Conservation (phyloP, 2,113 vertebrate species). For the Lathamus discolor region DNA sequence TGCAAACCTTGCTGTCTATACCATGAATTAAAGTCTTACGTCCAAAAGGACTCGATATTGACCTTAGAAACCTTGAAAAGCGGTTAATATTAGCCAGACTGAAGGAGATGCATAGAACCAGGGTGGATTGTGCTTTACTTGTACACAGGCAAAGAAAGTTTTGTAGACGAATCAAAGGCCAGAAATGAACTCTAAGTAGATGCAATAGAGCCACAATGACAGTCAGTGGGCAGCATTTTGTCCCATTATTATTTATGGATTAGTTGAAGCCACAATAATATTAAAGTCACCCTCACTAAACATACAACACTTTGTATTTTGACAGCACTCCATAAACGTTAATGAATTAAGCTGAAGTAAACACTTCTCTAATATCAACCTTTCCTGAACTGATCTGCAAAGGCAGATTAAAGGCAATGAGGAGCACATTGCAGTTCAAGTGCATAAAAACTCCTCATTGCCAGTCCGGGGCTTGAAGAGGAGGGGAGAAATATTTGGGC, state of each 20-base stretch:
- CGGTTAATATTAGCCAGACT: background rate
- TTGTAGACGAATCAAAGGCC: background rate
- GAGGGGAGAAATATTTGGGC: background rate
- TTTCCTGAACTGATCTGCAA: background rate
- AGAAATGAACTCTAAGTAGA: background rate
- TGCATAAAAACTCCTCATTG: background rate
- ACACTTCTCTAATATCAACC: conserved; percentile 16
- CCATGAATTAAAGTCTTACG: background rate
- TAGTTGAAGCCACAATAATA: background rate
- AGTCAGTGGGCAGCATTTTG: background rate
- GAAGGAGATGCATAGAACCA: background rate
- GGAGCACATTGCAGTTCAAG: background rate
- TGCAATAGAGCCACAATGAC: background rate
- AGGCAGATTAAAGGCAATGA: conserved; percentile 56
- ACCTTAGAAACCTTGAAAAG: background rate
- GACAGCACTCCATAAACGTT: conserved; percentile 47
- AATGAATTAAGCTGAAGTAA: conserved; percentile 61
- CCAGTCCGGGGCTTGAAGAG: background rate
- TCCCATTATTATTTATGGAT: background rate
- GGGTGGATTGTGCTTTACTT: background rate
- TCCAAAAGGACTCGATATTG: background rate
- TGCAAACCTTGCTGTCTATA: background rate
- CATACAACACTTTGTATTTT: conserved; percentile 22
- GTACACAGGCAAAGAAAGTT: background rate
- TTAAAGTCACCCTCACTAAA: conserved; percentile 52